Conservation (phyloP, 1,140 invertebrate genomes). For the Cherax destructor region DNA sequence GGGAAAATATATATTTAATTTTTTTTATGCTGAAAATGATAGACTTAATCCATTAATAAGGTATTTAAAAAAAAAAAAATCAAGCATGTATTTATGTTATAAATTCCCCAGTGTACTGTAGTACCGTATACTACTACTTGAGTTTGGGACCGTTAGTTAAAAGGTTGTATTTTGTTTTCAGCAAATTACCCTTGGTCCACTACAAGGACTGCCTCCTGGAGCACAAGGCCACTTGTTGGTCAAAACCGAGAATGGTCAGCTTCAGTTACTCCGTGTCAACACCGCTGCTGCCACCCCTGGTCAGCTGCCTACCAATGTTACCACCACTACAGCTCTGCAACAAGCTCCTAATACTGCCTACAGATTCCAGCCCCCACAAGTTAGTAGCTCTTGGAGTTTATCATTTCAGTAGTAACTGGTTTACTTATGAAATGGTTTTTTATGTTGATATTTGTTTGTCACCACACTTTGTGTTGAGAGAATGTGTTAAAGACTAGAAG, state of each 20-base stretch:
- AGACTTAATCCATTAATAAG: too few relatives aligned
- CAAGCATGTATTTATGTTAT: background rate
- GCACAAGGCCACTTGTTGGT: constrained; percentile 90
- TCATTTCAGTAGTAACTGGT: background rate
- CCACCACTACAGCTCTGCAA: constrained; percentile 54
- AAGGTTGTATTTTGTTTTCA: constrained; percentile 75
- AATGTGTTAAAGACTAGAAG: too few relatives aligned
- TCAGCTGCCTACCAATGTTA: constrained; percentile 41
- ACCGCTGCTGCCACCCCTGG: constrained; percentile 54
- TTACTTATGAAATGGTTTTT: too few relatives aligned
- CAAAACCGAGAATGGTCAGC: constrained; percentile 96
- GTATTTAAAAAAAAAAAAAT: background rate
- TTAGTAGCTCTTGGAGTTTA: constrained; percentile 21
- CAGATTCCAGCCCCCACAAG: constrained; percentile 68
- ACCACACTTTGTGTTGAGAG: too few relatives aligned
- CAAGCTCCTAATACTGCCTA: constrained; percentile 59
- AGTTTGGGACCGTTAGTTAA: background rate
- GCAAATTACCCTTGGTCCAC: constrained; percentile 88
- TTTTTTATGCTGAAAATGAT: too few relatives aligned
- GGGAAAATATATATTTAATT: too few relatives aligned
- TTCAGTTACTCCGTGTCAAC: constrained; percentile 88
- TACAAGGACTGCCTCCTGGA: constrained; percentile 87
- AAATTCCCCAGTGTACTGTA: background rate
- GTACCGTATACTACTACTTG: too few relatives aligned
- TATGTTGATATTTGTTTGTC: too few relatives aligned